Evolutionary conservation across 2,113 vertebrate species (phyloP), one percentile per base, ranked within the genome.

Genomic region (Apodemus speciosus): DNA sequence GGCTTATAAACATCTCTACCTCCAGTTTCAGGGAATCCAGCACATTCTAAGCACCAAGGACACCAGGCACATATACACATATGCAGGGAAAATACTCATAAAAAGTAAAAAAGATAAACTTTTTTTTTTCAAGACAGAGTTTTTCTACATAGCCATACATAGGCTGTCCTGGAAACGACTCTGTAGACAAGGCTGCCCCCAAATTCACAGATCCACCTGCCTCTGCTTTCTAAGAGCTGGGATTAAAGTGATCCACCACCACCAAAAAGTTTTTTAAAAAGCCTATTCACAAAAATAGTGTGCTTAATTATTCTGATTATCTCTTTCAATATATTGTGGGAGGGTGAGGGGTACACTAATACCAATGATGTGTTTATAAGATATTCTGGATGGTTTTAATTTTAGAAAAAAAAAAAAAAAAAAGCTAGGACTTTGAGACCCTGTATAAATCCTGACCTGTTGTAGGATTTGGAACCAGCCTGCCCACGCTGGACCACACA

Each of bases 351-450:
- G 35, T 89, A 75, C 25, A 23, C 38, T 68, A 56, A 85, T 83
- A 73, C 38, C 46, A 56, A 58, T 21, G 32, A 23, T 68, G 6
- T 86, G 35, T 92, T 93, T 76, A 43, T 21, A 40, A 49, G 64
- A 64, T 79, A 5, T 73, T 91, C 49, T 94, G 7, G 40, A 85
- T 92, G 66, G 64, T 71, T 84, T 88, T 84, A 79, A 25, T 75
- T 69, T 77, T 92, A 75, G 35, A 56, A 72, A 73, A 91, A 86
- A 35, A 6, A 91, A 86, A 35, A 6, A 14, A 32, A 32, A 53
- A 20, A 43, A 56, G 51, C 35, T 92, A 68, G 51, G 62, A 51
- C 32, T 84, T 84, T 46, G 5, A 66, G 60, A 46, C 30, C 40
- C 18, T 64, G 43, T 1, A 13, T 49, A 76, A 88, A 40, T 69